A percentile compares a stretch with the other conserved stretches of the same genome.
phyloP scores from a whole-genome alignment of 2,888 invertebrate species.

The Octonoba sinensis region DNA sequence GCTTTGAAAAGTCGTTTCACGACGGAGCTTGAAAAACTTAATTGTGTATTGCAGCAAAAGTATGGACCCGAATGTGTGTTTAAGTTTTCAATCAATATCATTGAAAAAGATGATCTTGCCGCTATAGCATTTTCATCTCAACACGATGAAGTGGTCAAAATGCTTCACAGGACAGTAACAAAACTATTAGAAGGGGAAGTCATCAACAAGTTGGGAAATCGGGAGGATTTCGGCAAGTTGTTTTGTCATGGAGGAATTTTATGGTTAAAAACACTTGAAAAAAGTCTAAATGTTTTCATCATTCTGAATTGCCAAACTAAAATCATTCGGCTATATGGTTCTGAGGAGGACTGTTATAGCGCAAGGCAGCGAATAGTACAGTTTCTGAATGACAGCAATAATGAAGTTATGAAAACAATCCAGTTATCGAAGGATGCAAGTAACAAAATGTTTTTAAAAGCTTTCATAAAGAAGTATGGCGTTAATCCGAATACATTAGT shows the following conservation, averaged over 20 bases:
- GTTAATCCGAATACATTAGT: constrained; percentile 40
- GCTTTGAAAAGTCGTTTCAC: constrained; percentile 23
- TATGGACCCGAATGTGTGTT: constrained; percentile 6
- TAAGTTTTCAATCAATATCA: constrained; percentile 12
- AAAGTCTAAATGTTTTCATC: constrained; percentile 26
- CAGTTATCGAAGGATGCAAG: constrained; percentile 14
- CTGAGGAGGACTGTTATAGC: constrained; percentile 6
- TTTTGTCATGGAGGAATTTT: constrained; percentile 55
- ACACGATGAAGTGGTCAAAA: constrained; percentile 23
- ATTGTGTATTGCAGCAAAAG: neutral
- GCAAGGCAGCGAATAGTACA: constrained; percentile 17
- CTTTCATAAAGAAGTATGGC: constrained; percentile 48
- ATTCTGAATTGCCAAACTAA: constrained; percentile 38
- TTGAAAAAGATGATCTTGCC: constrained; percentile 11
- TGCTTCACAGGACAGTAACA: constrained; percentile 24
- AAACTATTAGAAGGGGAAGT: constrained; percentile 37
- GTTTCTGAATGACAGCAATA: constrained; percentile 45
- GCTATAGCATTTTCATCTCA: constrained; percentile 39
- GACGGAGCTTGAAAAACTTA: constrained; percentile 15
- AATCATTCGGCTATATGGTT: constrained; percentile 40
- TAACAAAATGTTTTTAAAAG: constrained; percentile 35
- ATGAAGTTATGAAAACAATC: constrained; percentile 33
- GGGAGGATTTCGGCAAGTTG: constrained; percentile 27
- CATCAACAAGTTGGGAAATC: constrained; percentile 10
- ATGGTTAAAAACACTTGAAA: constrained; percentile 30